Percentiles rank a stretch among this genome's conserved stretches.
phyloP scores from a whole-genome alignment of 2,113 vertebrate genomes.

The Mustelus asterias region DNA sequence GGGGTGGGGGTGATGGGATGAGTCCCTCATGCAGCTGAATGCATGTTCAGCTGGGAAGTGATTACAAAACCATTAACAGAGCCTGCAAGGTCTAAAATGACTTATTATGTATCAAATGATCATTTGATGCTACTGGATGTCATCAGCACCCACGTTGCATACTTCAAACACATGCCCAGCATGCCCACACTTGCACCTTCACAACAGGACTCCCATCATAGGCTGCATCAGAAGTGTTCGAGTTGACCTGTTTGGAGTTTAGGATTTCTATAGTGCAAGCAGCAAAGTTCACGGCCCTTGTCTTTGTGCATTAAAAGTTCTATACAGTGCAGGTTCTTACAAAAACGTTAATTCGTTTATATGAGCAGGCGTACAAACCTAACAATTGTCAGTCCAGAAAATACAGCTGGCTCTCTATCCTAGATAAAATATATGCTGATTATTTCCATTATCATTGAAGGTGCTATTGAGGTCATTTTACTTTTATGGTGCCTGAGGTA shows the following conservation, averaged over 20 bases:
- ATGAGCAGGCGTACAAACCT: neutral
- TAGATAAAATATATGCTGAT: neutral
- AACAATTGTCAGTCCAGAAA: neutral
- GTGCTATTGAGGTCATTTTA: constrained; percentile 21
- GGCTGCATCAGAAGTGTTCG: neutral
- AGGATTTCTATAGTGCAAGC: neutral
- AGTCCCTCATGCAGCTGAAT: too few species aligned
- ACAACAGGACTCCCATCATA: neutral
- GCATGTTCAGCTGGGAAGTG: too few species aligned
- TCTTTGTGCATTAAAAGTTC: neutral
- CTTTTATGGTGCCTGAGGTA: constrained; percentile 1
- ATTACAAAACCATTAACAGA: too few species aligned
- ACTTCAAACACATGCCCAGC: neutral
- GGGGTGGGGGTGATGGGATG: too few species aligned
- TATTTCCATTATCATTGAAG: constrained; percentile 6
- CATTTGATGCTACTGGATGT: neutral
- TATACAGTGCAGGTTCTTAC: neutral
- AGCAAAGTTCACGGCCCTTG: neutral
- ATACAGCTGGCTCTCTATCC: neutral
- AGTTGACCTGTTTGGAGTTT: neutral
- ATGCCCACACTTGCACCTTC: neutral
- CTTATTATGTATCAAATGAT: too few species aligned
- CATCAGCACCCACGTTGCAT: neutral
- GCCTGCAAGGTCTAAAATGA: too few species aligned
- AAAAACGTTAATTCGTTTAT: neutral